Percentiles rank a stretch among this genome's conserved stretches.
These are phyloP conservation scores for Papio anubis DNA, from an alignment of 2,113 vertebrate species.

Conservation along the genomic window DNA sequence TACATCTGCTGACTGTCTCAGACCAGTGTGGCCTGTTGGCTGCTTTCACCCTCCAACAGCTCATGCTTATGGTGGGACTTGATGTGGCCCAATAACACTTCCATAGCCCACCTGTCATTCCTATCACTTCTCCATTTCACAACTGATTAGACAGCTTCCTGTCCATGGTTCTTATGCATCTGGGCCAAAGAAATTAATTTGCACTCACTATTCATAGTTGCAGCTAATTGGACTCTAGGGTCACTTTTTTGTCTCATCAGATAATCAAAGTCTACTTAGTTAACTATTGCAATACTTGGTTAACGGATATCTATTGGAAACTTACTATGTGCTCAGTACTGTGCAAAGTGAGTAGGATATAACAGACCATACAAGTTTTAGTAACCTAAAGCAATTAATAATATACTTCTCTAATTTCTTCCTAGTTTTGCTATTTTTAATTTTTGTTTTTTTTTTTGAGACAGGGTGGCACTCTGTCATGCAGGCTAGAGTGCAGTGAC, in stretches of 20 bases:
- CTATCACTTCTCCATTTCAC: background rate
- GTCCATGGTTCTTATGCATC: background rate
- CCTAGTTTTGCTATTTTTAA: conserved; percentile 5
- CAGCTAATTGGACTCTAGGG: conserved; percentile 41
- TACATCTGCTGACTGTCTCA: background rate
- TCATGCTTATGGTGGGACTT: background rate
- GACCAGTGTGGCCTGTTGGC: background rate
- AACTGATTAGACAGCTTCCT: conserved; percentile 5
- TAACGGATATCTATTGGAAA: background rate
- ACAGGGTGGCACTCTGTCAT: too few relatives aligned
- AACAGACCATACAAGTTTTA: background rate
- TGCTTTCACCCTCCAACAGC: background rate
- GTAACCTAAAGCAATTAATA: background rate
- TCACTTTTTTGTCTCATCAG: conserved; percentile 35
- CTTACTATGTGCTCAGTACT: background rate
- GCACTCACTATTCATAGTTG: conserved; percentile 29
- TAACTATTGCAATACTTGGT: conserved; percentile 23
- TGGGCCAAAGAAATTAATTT: conserved; percentile 54
- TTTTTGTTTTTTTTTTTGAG: background rate
- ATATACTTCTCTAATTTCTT: background rate
- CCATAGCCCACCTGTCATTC: background rate
- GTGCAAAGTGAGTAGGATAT: background rate
- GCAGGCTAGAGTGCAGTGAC: too few relatives aligned
- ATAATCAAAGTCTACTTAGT: conserved; percentile 32
- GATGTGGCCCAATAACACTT: background rate